phyloP scores from a whole-genome alignment of 92 coral and sea anemone genomes.

The Porites rus region DNA sequence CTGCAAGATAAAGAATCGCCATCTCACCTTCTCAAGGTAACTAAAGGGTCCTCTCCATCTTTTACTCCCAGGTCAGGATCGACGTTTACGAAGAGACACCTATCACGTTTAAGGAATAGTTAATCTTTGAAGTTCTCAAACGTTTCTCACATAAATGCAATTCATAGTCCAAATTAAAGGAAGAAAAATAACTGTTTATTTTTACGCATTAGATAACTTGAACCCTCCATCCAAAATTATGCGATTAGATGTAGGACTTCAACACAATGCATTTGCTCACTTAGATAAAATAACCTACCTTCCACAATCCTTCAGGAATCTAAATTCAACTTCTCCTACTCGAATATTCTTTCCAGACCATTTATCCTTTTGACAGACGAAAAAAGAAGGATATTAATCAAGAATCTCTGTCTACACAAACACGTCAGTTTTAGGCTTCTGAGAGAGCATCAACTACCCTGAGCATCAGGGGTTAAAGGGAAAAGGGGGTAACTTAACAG shows the following conservation, averaged over 20 bases:
- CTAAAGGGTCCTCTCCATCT: constrained; percentile 53
- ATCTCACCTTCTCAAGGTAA: constrained; percentile 55
- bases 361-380: constrained; percentile 24
- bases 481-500: no score
- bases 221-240: no score
- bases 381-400: not conserved
- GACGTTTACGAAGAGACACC: constrained; percentile 56
- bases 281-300: constrained; percentile 26
- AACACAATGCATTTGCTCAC: no score
- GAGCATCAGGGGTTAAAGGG: no score
- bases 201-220: no score
- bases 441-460: not conserved
- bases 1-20: no score
- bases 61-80: constrained; percentile 37
- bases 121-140: no score
- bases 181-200: not conserved
- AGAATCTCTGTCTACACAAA: no score
- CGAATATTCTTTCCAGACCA: constrained; percentile 37
- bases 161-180: not conserved
- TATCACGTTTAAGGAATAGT: not conserved
- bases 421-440: no score
- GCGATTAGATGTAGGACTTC: no score
- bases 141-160: no score
- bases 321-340: constrained; percentile 55
- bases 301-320: constrained; percentile 36